phyloP scores from a whole-genome alignment of 2,113 vertebrate species.

The Gymnogyps californianus region DNA sequence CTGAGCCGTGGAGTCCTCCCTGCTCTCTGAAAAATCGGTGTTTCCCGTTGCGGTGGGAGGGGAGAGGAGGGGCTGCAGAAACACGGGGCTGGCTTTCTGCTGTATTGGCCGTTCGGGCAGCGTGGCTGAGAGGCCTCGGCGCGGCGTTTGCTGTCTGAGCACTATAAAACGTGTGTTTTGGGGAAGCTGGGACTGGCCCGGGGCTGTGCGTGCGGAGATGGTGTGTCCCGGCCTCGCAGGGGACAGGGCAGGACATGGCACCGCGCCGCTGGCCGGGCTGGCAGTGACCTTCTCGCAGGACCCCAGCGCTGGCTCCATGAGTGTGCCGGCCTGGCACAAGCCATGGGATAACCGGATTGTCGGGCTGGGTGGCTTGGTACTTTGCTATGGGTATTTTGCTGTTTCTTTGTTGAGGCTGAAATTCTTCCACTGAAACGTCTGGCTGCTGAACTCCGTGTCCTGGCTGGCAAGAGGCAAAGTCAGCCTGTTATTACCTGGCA shows the following conservation, averaged over 20 bases:
- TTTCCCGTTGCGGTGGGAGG: rapidly evolving
- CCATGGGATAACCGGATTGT: rapidly evolving
- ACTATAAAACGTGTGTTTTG: background rate
- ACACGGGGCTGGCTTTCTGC: background rate
- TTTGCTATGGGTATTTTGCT: background rate
- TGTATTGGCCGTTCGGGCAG: background rate
- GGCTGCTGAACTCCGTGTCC: background rate
- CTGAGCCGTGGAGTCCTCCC: background rate
- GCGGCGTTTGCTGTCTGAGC: rapidly evolving
- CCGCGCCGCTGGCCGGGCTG: rapidly evolving
- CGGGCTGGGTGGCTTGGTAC: rapidly evolving
- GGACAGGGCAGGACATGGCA: background rate
- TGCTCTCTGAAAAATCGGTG: background rate
- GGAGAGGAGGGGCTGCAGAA: background rate
- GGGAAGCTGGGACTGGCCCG: background rate
- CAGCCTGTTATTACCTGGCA: background rate
- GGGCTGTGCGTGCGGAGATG: rapidly evolving
- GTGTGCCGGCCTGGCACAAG: rapidly evolving
- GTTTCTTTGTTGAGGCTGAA: background rate
- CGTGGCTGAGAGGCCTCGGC: background rate
- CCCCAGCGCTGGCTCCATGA: rapidly evolving
- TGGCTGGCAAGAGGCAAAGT: background rate
- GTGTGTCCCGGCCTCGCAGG: rapidly evolving
- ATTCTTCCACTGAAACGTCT: rapidly evolving
- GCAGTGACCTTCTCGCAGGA: rapidly evolving